Conservation (phyloP, 2,888 invertebrate species). For the Amphimallon solstitiale region DNA sequence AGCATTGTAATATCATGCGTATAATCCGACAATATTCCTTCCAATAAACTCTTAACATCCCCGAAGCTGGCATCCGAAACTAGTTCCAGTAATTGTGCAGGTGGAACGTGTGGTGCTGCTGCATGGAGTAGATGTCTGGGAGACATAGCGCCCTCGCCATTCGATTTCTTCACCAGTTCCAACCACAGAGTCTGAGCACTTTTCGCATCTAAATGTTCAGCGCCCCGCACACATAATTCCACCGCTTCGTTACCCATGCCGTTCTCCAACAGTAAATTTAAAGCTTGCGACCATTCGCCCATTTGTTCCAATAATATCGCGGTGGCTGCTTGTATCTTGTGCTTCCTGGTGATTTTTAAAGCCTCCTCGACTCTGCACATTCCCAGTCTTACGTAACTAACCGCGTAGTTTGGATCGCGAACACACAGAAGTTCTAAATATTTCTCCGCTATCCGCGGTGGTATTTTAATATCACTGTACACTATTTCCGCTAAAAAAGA, state of each 20-base stretch:
- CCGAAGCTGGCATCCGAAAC: conserved; percentile 71
- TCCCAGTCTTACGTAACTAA: conserved; percentile 66
- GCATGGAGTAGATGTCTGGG: conserved; percentile 65
- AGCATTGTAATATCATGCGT: conserved; percentile 79
- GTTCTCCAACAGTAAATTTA: conserved; percentile 69
- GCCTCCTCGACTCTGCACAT: conserved; percentile 73
- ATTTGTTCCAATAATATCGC: conserved; percentile 80
- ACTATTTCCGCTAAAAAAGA: conserved; percentile 70
- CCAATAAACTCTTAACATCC: conserved; percentile 69
- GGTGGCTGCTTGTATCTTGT: conserved; percentile 72
- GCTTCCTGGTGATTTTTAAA: conserved; percentile 70
- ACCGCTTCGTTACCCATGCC: conserved; percentile 58
- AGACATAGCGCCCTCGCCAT: conserved; percentile 60
- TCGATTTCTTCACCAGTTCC: conserved; percentile 63
- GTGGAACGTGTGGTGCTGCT: conserved; percentile 67
- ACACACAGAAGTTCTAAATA: conserved; percentile 73
- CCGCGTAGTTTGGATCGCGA: conserved; percentile 66
- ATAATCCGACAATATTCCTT: conserved; percentile 80
- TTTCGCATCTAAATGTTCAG: conserved; percentile 61
- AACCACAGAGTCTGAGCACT: conserved; percentile 67
- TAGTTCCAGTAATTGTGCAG: conserved; percentile 69
- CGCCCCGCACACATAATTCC: conserved; percentile 64
- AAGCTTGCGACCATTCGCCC: conserved; percentile 78
- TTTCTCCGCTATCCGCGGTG: conserved; percentile 67
- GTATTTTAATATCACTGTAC: conserved; percentile 58